A percentile compares a stretch with the other conserved stretches of the same genome.
phyloP scores from a whole-genome alignment of 1,140 invertebrate species.

The Lordiphosa stackelbergi region DNA sequence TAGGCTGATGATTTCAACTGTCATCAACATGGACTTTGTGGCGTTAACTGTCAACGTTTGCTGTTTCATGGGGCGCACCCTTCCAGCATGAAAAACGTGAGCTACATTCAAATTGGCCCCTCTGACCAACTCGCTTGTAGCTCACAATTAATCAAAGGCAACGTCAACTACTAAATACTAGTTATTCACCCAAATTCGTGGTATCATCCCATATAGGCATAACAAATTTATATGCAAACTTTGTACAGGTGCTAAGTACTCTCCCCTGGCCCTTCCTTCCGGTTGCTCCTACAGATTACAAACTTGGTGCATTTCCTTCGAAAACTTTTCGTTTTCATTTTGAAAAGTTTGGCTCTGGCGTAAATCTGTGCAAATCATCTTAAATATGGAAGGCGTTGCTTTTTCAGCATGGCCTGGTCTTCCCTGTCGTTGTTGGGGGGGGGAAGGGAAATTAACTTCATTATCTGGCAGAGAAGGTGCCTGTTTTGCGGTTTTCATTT shows the following conservation, averaged over 20 bases:
- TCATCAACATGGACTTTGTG: slow-evolving; percentile 19
- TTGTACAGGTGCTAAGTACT: slow-evolving; percentile 41
- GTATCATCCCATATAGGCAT: slow-evolving; percentile 10
- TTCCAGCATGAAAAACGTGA: slow-evolving; percentile 37
- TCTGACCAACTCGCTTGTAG: neutral
- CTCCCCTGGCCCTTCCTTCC: slow-evolving; percentile 22
- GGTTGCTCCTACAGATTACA: slow-evolving; percentile 45
- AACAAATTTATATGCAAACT: slow-evolving; percentile 65
- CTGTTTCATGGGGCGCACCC: slow-evolving; percentile 2
- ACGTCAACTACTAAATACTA: slow-evolving; percentile 6
- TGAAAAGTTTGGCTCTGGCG: slow-evolving; percentile 29
- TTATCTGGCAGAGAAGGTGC: slow-evolving; percentile 31
- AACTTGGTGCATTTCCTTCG: slow-evolving; percentile 58
- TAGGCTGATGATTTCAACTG: slow-evolving; percentile 4
- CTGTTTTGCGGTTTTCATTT: slow-evolving; percentile 42
- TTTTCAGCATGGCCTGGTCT: slow-evolving; percentile 15
- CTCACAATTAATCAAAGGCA: slow-evolving; percentile 1
- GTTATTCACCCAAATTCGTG: too few relatives aligned
- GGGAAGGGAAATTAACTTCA: slow-evolving; percentile 63
- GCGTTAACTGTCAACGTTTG: slow-evolving; percentile 25
- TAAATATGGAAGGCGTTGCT: slow-evolving; percentile 50
- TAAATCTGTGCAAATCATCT: slow-evolving; percentile 60
- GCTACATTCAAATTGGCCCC: slow-evolving; percentile 28
- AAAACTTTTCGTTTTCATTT: slow-evolving; percentile 38
- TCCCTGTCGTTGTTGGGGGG: slow-evolving; percentile 3